Evolutionary conservation across 2,888 invertebrate species (phyloP).

Genomic region (Nomada fabriciana): DNA sequence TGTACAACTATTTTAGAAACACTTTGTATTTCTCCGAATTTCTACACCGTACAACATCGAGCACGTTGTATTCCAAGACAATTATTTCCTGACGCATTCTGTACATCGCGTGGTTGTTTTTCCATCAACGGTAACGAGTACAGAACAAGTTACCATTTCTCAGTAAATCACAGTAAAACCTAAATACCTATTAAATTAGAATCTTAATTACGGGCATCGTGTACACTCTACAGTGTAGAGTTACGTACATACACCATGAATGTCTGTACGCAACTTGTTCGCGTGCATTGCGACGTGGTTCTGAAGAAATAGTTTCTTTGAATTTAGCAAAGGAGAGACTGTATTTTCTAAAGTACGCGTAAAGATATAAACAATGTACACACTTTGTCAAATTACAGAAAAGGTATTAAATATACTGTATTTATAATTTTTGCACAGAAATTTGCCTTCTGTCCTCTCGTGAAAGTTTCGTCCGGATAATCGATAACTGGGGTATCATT

Average conservation of each 20-base stretch:
- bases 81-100: constrained; percentile 9
- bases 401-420: too few species aligned
- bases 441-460: too few species aligned
- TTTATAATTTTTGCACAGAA: too few species aligned
- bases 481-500: too few species aligned
- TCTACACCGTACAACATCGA: not conserved
- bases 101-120: constrained; percentile 4
- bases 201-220: constrained; percentile 1
- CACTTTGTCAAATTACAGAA: too few species aligned
- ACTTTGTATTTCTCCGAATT: constrained; percentile 6
- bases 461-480: too few species aligned
- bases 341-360: too few species aligned
- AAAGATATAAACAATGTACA: too few species aligned
- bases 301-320: not conserved
- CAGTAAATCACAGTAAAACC: constrained; percentile 11
- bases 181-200: constrained; percentile 34
- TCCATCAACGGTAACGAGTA: constrained; percentile 29
- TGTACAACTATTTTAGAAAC: too few species aligned
- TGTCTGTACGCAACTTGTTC: not conserved
- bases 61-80: not conserved
- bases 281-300: not conserved
- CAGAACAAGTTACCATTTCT: constrained; percentile 30
- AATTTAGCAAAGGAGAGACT: not conserved
- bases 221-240: too few species aligned
- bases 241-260: too few species aligned